Evolutionary conservation across 1,140 invertebrate genomes (phyloP).

Genomic region (Procambarus virginalis): DNA sequence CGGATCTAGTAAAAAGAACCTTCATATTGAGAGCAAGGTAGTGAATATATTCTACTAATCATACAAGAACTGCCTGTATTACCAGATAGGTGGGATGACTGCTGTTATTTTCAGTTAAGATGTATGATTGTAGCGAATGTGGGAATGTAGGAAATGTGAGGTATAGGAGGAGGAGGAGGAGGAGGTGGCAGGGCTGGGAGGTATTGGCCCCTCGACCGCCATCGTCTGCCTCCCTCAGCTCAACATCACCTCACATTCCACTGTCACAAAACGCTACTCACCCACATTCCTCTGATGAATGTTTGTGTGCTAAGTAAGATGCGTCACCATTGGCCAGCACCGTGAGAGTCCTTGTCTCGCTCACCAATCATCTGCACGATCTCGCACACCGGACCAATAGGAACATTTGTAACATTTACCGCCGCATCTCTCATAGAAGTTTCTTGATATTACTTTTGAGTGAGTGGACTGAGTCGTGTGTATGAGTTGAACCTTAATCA

Average conservation of each 20-base stretch:
- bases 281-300: constrained; percentile 20
- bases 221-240: constrained; percentile 30
- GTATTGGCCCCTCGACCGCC: constrained; percentile 7
- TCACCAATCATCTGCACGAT: background rate
- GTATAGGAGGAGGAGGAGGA: background rate
- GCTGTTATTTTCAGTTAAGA: background rate
- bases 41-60: background rate
- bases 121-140: background rate
- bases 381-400: background rate
- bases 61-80: background rate
- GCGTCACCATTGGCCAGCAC: background rate
- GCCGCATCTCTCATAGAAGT: constrained; percentile 39
- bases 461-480: constrained; percentile 45
- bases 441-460: constrained; percentile 44
- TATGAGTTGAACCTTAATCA: constrained; percentile 23
- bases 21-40: constrained; percentile 18
- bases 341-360: constrained; percentile 34
- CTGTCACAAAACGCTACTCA: constrained; percentile 7
- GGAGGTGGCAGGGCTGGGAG: background rate
- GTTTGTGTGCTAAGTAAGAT: background rate
- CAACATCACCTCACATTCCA: constrained; percentile 15
- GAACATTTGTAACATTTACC: background rate
- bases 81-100: too few relatives aligned
- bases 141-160: background rate
- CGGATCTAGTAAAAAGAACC: constrained; percentile 1